Evolutionary conservation across 2,888 invertebrate genomes (phyloP), one percentile per base, ranked within the genome.

Genomic region (Meghimatium bilineatum): DNA sequence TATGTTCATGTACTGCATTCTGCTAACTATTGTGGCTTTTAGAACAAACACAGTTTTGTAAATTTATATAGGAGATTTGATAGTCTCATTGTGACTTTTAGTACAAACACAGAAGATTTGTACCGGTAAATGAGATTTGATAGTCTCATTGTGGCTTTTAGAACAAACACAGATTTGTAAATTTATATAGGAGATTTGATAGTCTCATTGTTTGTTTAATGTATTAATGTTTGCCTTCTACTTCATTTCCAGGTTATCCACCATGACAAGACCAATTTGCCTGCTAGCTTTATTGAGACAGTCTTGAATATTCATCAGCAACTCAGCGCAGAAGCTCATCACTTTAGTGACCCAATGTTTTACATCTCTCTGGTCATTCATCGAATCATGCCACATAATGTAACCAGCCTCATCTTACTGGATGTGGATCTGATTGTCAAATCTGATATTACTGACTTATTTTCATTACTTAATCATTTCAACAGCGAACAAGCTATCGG

Each of bases 391-490:
- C 95, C 96, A 23, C 85, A 89, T 3, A 92, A 94, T 79, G 95
- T 96, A 90, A 94, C 95, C 44, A 93, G 94, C 87, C 95, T 96
- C 29, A 95, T 96, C 86, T 95, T 97, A 94, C 94, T 97, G 78
- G 97, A 97, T 94, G 96, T 96, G 88, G 97, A 97, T 94, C 95
- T 96, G 77, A 96, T 96, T 93, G 96, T 97, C 92, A 95, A 95
- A 88, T 95, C 95, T 36, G 96, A 96, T 92, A 94, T 97, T 66
- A 94, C 94, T 72, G 93, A 95, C 86, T 94, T 97, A 8, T 96
- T 96, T 90, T 92, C 95, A 26, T 95, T 96, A 89, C 97, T 86
- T 23, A 26, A 82, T 8, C 34, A 74, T 12, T 86, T 86, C 60
- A 29, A 32, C 34, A 60, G 56, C 10, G 36, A 63, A 12, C 80